Percentiles rank a stretch among this genome's conserved stretches.
These are phyloP conservation scores for Scaptomyza polygonia DNA, from an alignment of 2,888 invertebrate species.

Conservation along the genomic window DNA sequence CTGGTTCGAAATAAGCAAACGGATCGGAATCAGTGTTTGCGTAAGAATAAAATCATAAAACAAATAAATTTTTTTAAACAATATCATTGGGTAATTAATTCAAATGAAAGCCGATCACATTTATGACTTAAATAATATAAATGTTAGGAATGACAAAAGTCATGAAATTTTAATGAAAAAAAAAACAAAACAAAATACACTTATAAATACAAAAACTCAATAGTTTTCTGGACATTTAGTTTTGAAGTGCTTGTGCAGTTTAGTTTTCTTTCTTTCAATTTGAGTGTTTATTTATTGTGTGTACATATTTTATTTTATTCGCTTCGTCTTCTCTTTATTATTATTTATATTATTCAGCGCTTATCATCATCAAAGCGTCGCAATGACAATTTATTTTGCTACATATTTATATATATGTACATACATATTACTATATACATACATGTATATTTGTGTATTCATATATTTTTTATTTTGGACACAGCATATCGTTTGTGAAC, in stretches of 20 bases:
- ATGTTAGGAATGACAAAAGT: too few species aligned
- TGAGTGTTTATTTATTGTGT: slow-evolving; percentile 37
- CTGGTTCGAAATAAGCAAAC: slow-evolving; percentile 26
- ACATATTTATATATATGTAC: slow-evolving; percentile 20
- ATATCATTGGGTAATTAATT: not conserved
- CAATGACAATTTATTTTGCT: slow-evolving; percentile 63
- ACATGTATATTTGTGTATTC: slow-evolving; percentile 7
- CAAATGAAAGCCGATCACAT: not conserved
- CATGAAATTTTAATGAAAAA: not conserved
- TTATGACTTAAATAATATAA: too few species aligned
- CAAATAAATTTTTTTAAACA: too few species aligned
- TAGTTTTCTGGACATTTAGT: not conserved
- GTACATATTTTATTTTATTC: slow-evolving; percentile 10
- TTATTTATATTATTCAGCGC: slow-evolving; percentile 40
- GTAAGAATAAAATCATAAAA: too few species aligned
- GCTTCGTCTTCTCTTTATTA: slow-evolving; percentile 25
- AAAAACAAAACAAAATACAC: not conserved
- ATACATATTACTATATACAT: slow-evolving; percentile 15
- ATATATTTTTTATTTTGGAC: slow-evolving; percentile 26
- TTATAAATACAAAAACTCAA: slow-evolving; percentile 1
- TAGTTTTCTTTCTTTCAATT: slow-evolving; percentile 6
- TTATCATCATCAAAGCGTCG: slow-evolving; percentile 50
- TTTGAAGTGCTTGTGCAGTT: not conserved
- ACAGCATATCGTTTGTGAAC: slow-evolving; percentile 57
- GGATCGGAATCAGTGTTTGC: slow-evolving; percentile 25